Percentiles rank a stretch among this genome's conserved stretches.
Evolutionary conservation across 2,797 vertebrate species (phyloP).

Genomic region (Eurystomus glaucurus): DNA sequence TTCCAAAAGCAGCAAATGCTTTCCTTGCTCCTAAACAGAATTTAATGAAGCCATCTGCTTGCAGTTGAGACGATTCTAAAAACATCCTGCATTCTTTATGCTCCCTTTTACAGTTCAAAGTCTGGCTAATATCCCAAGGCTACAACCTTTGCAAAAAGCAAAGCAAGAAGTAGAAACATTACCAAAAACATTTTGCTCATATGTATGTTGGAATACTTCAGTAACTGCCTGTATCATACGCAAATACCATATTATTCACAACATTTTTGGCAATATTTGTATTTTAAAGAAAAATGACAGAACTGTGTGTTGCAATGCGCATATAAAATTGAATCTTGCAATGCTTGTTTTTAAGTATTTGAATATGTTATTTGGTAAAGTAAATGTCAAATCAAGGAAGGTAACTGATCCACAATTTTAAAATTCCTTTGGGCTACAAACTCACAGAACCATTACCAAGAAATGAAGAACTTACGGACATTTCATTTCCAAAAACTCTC

Average conservation of each 20-base stretch:
- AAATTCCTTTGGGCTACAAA: not conserved
- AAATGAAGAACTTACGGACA: accelerated
- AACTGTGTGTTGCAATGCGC: not conserved
- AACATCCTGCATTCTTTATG: not conserved
- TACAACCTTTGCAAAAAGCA: constrained; percentile 13
- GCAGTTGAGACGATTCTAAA: not conserved
- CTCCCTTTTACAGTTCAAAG: constrained; percentile 13
- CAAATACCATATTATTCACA: not conserved
- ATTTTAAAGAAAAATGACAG: not conserved
- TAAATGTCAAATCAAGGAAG: not conserved
- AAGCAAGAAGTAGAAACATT: not conserved
- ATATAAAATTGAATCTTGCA: not conserved
- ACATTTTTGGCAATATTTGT: not conserved
- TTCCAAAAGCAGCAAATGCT: constrained; percentile 1
- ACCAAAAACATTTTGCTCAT: not conserved
- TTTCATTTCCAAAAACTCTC: not conserved
- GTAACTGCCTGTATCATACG: not conserved
- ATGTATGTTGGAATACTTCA: not conserved
- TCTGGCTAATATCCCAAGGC: constrained; percentile 22
- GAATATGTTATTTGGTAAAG: not conserved
- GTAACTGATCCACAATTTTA: not conserved
- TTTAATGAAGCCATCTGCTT: constrained; percentile 57
- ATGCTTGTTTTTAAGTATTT: not conserved
- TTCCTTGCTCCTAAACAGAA: not conserved
- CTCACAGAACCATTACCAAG: not conserved